A percentile compares a stretch with the other conserved stretches of the same genome.
Evolutionary conservation across 2,113 vertebrate genomes (phyloP).

Genomic region (Pachycephala philippinensis): DNA sequence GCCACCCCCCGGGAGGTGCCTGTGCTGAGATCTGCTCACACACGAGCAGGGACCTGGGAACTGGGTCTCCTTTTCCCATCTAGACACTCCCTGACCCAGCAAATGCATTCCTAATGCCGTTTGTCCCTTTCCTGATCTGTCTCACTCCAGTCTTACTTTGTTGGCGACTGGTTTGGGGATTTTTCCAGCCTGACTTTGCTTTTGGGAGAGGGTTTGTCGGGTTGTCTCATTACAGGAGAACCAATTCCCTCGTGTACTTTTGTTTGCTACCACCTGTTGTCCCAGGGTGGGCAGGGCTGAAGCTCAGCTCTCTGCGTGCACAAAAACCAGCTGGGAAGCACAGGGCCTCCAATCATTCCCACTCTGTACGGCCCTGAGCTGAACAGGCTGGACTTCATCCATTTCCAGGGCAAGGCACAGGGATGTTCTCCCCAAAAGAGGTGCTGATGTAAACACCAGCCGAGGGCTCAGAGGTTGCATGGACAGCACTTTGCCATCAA

Average conservation of each 20-base stretch:
- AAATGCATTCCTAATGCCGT: neutral
- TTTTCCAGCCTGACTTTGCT: neutral
- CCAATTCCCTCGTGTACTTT: neutral
- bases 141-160: neutral
- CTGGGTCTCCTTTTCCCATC: neutral
- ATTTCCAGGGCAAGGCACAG: neutral
- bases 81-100: neutral
- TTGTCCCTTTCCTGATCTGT: neutral
- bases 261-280: neutral
- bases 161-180: accelerated
- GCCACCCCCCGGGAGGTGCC: neutral
- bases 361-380: accelerated
- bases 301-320: neutral
- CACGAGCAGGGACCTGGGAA: neutral
- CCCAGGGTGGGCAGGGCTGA: neutral
- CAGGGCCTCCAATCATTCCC: neutral
- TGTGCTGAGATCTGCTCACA: neutral
- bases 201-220: neutral
- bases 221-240: neutral
- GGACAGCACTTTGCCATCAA: neutral
- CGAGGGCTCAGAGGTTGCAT: neutral
- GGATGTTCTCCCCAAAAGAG: neutral
- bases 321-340: neutral
- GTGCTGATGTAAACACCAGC: neutral
- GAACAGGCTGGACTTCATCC: neutral